These are phyloP conservation scores for Hemistola chrysoprasaria DNA, from an alignment of 2,888 invertebrate genomes.

Conservation along the genomic window DNA sequence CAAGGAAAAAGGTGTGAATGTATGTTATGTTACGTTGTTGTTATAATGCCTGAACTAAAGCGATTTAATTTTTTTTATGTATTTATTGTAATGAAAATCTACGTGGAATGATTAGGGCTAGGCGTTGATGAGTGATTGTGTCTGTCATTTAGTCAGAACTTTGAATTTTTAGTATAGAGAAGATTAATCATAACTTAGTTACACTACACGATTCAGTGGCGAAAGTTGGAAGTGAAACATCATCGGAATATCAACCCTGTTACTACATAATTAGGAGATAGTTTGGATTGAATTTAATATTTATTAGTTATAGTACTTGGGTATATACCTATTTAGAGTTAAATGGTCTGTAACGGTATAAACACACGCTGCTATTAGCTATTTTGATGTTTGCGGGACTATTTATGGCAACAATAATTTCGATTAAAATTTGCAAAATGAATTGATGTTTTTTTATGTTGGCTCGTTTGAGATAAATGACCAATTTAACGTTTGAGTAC, in stretches of 20 bases:
- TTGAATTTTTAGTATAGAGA: no score
- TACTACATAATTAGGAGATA: background rate
- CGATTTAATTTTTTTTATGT: no score
- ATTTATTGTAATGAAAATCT: no score
- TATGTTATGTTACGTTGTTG: no score
- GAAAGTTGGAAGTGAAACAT: slow-evolving; percentile 31
- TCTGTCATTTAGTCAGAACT: no score
- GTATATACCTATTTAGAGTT: slow-evolving; percentile 37
- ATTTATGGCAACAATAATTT: slow-evolving; percentile 3
- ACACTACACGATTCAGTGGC: slow-evolving; percentile 31
- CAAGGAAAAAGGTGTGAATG: no score
- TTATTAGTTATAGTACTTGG: slow-evolving; percentile 40
- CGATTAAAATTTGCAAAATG: background rate
- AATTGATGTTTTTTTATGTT: background rate
- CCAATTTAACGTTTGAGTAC: no score
- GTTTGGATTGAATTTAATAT: slow-evolving; percentile 17
- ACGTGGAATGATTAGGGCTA: no score
- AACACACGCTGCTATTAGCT: slow-evolving; percentile 30
- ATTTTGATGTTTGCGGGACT: slow-evolving; percentile 26
- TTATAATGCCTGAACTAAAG: no score
- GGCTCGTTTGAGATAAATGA: background rate
- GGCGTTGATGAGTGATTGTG: no score
- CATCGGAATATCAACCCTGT: slow-evolving; percentile 24
- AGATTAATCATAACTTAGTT: slow-evolving; percentile 50
- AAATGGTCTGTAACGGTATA: slow-evolving; percentile 37